A percentile compares a stretch with the other conserved stretches of the same genome.
Conservation (phyloP, 2,888 invertebrate species). For the Dolichomitus sp. region DNA sequence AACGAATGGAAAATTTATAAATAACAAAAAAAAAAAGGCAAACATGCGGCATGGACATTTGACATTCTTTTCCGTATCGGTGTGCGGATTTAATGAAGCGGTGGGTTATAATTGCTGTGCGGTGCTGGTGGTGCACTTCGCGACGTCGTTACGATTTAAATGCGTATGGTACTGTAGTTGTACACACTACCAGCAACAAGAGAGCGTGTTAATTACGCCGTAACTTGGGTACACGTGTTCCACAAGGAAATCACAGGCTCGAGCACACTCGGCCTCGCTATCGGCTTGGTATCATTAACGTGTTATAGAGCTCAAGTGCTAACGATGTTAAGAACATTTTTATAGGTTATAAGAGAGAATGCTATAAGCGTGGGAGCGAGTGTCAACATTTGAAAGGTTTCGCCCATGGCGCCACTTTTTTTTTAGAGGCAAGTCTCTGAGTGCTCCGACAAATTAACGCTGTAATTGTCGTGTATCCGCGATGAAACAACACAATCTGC, state of each 20-base stretch:
- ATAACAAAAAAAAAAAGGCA: constrained; percentile 38
- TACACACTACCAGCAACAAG: constrained; percentile 34
- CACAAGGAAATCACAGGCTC: constrained; percentile 45
- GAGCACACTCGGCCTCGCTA: constrained; percentile 36
- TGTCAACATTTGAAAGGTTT: constrained; percentile 31
- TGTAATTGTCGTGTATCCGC: not conserved
- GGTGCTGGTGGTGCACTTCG: constrained; percentile 18
- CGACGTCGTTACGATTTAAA: constrained; percentile 53
- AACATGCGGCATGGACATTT: constrained; percentile 6
- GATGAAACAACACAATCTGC: not conserved
- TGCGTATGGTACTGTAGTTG: constrained; percentile 24
- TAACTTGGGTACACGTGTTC: constrained; percentile 56
- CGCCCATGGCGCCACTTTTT: not conserved
- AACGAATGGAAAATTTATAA: constrained; percentile 7
- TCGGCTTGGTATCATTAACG: constrained; percentile 49
- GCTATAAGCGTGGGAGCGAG: constrained; percentile 51
- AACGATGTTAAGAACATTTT: constrained; percentile 51
- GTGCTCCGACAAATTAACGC: not conserved
- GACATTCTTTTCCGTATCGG: not conserved
- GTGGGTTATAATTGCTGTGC: constrained; percentile 51
- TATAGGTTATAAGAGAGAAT: constrained; percentile 11
- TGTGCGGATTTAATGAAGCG: constrained; percentile 18
- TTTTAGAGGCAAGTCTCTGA: not conserved
- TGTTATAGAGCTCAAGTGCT: constrained; percentile 33
- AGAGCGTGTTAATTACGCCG: constrained; percentile 61